Base-by-base conservation (phyloP, 2,113 vertebrate genomes). In the Prolemur simus region DNA sequence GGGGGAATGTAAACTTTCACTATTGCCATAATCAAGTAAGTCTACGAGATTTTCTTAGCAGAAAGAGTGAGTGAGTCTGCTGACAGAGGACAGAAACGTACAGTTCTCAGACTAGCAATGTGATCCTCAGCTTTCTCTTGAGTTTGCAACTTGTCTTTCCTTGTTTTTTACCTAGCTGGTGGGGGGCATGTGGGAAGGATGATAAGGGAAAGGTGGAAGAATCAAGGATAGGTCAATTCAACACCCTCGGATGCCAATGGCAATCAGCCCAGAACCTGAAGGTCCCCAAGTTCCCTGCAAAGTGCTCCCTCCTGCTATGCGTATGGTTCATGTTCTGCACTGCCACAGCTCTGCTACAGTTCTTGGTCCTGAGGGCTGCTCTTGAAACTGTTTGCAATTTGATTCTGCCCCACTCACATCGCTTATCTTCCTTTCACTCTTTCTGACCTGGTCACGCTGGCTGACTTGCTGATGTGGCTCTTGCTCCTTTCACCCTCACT, bases 391-490 rank as follows among this genome's bases (percentile, higher is more conserved):
- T 42, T 68, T 58, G 25, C 20, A 27, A 21, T n/a, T 0, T 32
- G 56, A 58, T 34, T 42, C 39, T 66, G 52, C 21, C 21, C 37
- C 25, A 3, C 34, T 32, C 12, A 21, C 12, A 37, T 20, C 47
- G 23, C 56, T 49, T 54, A 10, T 21, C n/a, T 74, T 52, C 10
- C 23, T n/a, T 49, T 39, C n/a, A 0, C 29, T 37, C n/a, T 47
- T 54, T 69, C 2, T 2, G 37, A 66, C 5, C n/a, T 21, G 23
- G 39, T 49, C 8, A 11, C 21, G 29, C 87, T 21, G 14, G 6
- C 3, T 17, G 10, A 42, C 21, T 10, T 10, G 37, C 23, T 13
- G 5, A 2, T 17, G 27, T 14, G 2, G 4, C n/a, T 32, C 58
- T 15, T 92, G 83, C 6, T 9, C 34, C 76, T 29, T 49, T 63